Percentiles rank a stretch among this genome's conserved stretches.
phyloP scores from a whole-genome alignment of 2,113 vertebrate species.

The Psittacara wagleri region DNA sequence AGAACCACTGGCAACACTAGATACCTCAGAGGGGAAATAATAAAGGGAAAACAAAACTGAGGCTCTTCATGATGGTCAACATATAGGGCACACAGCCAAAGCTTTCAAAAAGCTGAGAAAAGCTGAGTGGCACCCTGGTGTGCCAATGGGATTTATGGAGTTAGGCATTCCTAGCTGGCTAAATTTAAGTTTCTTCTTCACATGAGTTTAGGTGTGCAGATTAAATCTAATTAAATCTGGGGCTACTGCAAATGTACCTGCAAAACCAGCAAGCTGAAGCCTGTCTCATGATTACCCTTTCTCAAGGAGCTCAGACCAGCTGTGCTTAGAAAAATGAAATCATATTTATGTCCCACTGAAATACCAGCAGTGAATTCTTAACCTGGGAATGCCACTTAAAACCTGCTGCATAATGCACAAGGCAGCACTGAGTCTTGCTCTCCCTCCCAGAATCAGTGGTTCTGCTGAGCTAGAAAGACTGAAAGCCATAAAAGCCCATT shows the following conservation, averaged over 20 bases:
- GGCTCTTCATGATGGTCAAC: neutral
- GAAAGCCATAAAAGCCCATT: neutral
- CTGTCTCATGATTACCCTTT: neutral
- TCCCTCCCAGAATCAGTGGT: neutral
- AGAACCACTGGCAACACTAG: neutral
- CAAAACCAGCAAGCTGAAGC: neutral
- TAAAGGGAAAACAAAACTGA: neutral
- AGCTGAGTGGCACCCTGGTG: neutral
- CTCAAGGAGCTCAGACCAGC: neutral
- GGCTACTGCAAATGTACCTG: neutral
- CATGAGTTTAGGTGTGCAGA: neutral
- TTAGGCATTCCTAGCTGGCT: neutral
- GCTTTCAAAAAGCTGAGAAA: neutral
- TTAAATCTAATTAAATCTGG: neutral
- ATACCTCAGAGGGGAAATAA: neutral
- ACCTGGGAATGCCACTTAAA: neutral
- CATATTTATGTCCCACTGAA: neutral
- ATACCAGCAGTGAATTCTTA: constrained; percentile 18
- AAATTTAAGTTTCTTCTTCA: neutral
- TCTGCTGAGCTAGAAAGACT: neutral
- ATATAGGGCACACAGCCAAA: neutral
- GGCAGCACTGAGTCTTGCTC: neutral
- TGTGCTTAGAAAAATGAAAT: constrained; percentile 10
- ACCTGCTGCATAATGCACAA: neutral
- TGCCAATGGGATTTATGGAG: rapidly evolving